phyloP scores from a whole-genome alignment of 2,113 vertebrate species.

The Halcyon senegalensis region DNA sequence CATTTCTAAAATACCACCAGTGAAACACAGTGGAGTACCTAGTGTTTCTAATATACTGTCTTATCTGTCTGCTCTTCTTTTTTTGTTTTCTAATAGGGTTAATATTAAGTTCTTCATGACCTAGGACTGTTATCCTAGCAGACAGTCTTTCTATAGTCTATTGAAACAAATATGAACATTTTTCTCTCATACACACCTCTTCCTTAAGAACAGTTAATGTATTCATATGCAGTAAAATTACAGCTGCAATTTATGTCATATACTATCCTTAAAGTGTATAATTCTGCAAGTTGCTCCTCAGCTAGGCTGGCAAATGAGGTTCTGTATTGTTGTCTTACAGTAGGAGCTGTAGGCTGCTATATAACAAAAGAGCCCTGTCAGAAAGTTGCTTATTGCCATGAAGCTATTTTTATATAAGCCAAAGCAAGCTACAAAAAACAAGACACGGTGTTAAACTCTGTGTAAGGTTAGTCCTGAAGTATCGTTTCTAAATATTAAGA shows the following conservation, averaged over 20 bases:
- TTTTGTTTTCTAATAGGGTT: not conserved
- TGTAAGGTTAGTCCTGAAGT: not conserved
- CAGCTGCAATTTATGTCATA: not conserved
- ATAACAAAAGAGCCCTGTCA: not conserved
- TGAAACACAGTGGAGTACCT: not conserved
- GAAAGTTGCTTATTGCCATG: not conserved
- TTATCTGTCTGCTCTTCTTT: not conserved
- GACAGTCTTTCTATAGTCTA: not conserved
- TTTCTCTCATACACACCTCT: not conserved
- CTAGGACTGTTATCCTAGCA: not conserved
- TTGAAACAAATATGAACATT: not conserved
- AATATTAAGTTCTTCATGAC: not conserved
- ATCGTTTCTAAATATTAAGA: not conserved
- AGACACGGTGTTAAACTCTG: not conserved
- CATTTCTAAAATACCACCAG: slow-evolving; percentile 25
- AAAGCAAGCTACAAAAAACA: not conserved
- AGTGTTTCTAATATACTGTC: not conserved
- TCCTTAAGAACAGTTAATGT: not conserved
- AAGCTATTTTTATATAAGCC: not conserved
- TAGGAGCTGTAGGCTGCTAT: not conserved
- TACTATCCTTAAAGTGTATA: accelerated
- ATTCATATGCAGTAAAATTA: not conserved
- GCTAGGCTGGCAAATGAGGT: not conserved
- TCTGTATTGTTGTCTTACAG: not conserved
- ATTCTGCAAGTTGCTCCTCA: not conserved